Base-by-base conservation (phyloP, 2,888 invertebrate species). In the Drosophila flavopinicola region DNA sequence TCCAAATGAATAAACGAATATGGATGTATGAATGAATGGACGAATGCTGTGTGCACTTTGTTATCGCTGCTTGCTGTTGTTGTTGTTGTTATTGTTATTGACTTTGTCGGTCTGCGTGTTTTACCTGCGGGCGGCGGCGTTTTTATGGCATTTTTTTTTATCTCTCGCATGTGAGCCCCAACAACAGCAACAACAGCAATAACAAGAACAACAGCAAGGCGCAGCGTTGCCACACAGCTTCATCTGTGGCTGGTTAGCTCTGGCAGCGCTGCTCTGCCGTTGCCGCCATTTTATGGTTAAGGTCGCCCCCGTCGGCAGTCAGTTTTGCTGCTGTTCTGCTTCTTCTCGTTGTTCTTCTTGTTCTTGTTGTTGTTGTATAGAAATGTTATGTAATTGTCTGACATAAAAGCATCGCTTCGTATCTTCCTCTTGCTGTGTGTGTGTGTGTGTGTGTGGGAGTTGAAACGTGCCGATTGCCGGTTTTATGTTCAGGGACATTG, bases 91-190 rank as follows among this genome's bases (percentile, higher is more conserved):
- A 7, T 7, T 25, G 25, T 44, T 44, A 30, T 44, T 44, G 71
- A 74, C 66, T 74, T 69, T 79, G 85, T 75, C 58, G 78, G 80
- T 33, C 41, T 57, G 58, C 57, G 56, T 60, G 67, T 74, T 60
- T 66, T 86, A 84, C 84, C 82, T 84, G 80, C 75, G 73, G 73
- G 63, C 70, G 59, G 54, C 78, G 68, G 53, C 69, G 44, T 61
- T 82, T 80, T 83, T 78, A 78, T 86, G 82, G 79, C 77, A 71
- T 69, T 84, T 83, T 83, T 75, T 74, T 69, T 84, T 83, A 79
- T 75, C 74, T 77, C 77, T 70, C 32, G 32, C 37, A 41, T 59
- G 52, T 38, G 17, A 53, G 35, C 49, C 52, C 58, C 25, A 52
- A 30, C 48, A 67, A 23, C 33, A 47, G 41, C 47, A 52, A 33